Conservation (phyloP, 2,888 invertebrate species). For the Cryptophagus acutangulus region DNA sequence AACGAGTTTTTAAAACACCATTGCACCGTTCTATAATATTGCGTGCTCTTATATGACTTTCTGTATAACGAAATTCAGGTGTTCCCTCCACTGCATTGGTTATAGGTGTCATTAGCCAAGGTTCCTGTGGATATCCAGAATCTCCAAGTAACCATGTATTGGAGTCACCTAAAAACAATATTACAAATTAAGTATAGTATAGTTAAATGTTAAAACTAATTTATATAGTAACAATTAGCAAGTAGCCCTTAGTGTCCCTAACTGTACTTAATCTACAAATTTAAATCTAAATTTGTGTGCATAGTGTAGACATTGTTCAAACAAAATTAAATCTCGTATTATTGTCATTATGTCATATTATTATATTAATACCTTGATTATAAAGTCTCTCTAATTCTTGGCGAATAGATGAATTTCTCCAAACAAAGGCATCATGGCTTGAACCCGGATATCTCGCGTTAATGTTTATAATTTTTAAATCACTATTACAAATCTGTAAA, state of each 20-base stretch:
- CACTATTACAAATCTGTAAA: neutral
- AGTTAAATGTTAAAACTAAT: neutral
- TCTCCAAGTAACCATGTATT: constrained; percentile 1
- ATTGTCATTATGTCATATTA: too few species aligned
- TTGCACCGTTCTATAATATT: neutral
- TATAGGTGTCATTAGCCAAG: neutral
- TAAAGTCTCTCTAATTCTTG: neutral
- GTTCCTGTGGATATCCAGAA: neutral
- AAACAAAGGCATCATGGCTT: neutral
- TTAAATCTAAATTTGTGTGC: too few species aligned
- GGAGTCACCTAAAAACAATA: neutral
- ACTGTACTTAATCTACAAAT: too few species aligned
- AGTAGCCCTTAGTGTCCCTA: too few species aligned
- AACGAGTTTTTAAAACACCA: neutral
- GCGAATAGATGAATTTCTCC: neutral
- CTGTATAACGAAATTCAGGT: neutral
- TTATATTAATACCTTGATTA: neutral
- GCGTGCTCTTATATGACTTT: neutral
- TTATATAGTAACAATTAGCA: too few species aligned
- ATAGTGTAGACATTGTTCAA: too few species aligned
- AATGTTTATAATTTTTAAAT: neutral
- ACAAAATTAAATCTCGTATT: too few species aligned
- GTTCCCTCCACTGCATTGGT: neutral
- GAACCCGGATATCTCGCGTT: neutral
- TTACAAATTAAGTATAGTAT: neutral